phyloP scores from a whole-genome alignment of 2,797 vertebrate species.

The Pangasius krempfi region DNA sequence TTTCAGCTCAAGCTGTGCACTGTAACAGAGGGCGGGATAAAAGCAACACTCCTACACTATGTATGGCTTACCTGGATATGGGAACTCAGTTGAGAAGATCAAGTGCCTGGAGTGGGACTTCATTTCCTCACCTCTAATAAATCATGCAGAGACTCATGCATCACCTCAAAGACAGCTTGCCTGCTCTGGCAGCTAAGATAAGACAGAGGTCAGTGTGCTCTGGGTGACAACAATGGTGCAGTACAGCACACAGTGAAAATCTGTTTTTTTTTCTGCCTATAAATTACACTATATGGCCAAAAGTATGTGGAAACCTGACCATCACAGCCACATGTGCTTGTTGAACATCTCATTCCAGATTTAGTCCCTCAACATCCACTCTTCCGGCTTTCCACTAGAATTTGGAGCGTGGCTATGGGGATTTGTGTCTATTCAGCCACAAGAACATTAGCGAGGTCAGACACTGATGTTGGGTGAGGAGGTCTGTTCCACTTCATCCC shows the following conservation, averaged over 20 bases:
- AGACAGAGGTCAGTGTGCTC: background rate
- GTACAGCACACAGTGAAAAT: background rate
- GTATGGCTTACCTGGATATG: background rate
- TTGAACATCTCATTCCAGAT: background rate
- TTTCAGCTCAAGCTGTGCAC: background rate
- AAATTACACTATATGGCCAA: background rate
- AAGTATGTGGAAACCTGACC: background rate
- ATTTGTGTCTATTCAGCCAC: background rate
- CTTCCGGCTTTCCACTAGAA: background rate
- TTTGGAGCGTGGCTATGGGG: background rate
- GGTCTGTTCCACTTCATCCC: background rate
- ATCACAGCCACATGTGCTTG: background rate
- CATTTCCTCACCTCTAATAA: conserved; percentile 40
- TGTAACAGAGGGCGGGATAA: background rate
- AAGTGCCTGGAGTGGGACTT: conserved; percentile 35
- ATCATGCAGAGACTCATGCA: conserved; percentile 31
- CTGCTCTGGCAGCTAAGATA: conserved; percentile 23
- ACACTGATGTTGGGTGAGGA: background rate
- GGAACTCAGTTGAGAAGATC: conserved; percentile 36
- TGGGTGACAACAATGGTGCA: background rate
- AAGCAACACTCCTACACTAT: background rate
- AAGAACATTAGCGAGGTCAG: background rate
- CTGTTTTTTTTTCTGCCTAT: background rate
- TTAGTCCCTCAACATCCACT: background rate
- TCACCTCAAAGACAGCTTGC: conserved; percentile 35